phyloP scores from a whole-genome alignment of 2,113 vertebrate genomes.

The Plecturocebus donacophilus region DNA sequence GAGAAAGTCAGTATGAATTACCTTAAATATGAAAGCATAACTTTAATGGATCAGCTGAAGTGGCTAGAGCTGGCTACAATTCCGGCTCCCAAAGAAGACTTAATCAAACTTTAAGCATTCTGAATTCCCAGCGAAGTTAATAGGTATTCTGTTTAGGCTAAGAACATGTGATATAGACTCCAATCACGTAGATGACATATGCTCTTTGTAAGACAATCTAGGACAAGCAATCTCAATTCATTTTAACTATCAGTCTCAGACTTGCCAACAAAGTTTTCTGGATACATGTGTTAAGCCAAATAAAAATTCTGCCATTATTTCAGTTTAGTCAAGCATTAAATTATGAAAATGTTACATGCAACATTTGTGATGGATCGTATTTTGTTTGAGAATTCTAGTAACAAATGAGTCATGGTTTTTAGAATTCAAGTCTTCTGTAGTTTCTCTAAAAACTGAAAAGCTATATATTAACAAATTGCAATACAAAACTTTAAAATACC shows the following conservation, averaged over 20 bases:
- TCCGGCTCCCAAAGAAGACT: neutral
- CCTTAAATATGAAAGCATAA: conserved; percentile 13
- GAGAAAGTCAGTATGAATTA: neutral
- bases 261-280: neutral
- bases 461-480: neutral
- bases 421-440: neutral
- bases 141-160: neutral
- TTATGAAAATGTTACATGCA: neutral
- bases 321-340: neutral
- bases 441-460: neutral
- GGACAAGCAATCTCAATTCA: neutral
- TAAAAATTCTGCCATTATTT: conserved; percentile 35
- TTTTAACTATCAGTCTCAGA: neutral
- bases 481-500: neutral
- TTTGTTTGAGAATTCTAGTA: neutral
- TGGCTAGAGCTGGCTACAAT: neutral
- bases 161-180: neutral
- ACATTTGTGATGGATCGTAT: neutral
- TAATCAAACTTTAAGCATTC: neutral
- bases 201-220: neutral
- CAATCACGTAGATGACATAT: neutral
- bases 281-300: neutral
- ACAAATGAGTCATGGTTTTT: neutral
- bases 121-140: neutral
- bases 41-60: neutral